phyloP scores from a whole-genome alignment of 2,888 invertebrate species.

The Dasysyrphus tricinctus region DNA sequence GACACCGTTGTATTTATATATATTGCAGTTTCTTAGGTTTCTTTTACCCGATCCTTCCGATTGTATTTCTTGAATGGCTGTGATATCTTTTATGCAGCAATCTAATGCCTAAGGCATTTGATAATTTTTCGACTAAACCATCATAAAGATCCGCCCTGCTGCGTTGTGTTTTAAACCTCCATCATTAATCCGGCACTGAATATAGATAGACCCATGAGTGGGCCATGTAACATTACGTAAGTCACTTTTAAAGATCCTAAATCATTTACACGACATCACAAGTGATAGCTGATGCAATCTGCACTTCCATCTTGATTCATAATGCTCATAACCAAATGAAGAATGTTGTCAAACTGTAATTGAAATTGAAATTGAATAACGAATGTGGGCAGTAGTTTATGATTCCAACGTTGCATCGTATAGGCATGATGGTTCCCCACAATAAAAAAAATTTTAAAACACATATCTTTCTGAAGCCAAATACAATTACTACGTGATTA shows the following conservation, averaged over 20 bases:
- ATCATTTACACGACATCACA: slow-evolving; percentile 38
- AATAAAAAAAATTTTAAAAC: background rate
- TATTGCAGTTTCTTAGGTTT: no score
- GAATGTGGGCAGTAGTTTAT: slow-evolving; percentile 29
- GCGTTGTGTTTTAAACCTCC: background rate
- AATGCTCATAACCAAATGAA: slow-evolving; percentile 48
- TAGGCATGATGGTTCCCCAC: background rate
- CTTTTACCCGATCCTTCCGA: no score
- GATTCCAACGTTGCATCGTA: background rate
- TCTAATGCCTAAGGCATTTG: no score
- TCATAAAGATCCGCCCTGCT: background rate
- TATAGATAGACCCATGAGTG: slow-evolving; percentile 9
- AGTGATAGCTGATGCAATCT: slow-evolving; percentile 54
- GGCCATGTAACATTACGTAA: slow-evolving; percentile 63
- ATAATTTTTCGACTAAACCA: no score
- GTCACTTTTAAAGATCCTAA: slow-evolving; percentile 27
- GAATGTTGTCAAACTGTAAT: slow-evolving; percentile 45
- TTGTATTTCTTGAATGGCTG: no score
- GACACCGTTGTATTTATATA: no score
- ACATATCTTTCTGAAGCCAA: slow-evolving; percentile 23
- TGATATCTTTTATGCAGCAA: no score
- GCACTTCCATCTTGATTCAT: slow-evolving; percentile 20
- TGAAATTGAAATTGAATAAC: slow-evolving; percentile 17
- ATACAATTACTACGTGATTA: slow-evolving; percentile 51
- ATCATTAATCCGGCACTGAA: slow-evolving; percentile 6